These are phyloP conservation scores for Rhinogobius similis DNA, from an alignment of 2,113 vertebrate species.

Conservation along the genomic window DNA sequence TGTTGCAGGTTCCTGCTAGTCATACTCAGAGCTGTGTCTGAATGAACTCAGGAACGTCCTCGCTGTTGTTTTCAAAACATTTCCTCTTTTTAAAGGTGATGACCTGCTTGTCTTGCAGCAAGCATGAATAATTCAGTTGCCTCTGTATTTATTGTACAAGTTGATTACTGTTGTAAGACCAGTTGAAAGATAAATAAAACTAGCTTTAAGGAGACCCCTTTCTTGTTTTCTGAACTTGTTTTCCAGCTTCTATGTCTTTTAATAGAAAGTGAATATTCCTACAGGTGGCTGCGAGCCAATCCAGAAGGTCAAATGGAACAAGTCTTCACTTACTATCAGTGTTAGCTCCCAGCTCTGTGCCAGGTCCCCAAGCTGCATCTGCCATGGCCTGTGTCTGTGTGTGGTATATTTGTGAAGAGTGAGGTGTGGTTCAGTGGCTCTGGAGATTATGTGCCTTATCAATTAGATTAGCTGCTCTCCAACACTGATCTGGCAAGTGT, in stretches of 20 bases:
- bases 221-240: too few species aligned
- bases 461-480: slow-evolving; percentile 60
- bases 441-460: slow-evolving; percentile 52
- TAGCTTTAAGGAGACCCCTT: slow-evolving; percentile 16
- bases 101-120: slow-evolving; percentile 28
- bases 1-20: not conserved
- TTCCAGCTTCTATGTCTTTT: slow-evolving; percentile 49
- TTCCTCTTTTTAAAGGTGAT: not conserved
- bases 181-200: slow-evolving; percentile 3
- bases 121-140: slow-evolving; percentile 36
- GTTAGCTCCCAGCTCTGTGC: slow-evolving; percentile 56
- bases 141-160: not conserved
- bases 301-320: slow-evolving; percentile 71
- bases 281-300: slow-evolving; percentile 61
- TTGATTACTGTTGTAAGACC: not conserved
- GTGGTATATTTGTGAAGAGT: slow-evolving; percentile 1
- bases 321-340: slow-evolving; percentile 70
- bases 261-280: slow-evolving; percentile 71
- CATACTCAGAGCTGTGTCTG: not conserved
- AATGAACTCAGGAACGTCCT: not conserved
- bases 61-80: slow-evolving; percentile 13
- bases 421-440: slow-evolving; percentile 38
- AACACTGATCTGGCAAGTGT: slow-evolving; percentile 35
- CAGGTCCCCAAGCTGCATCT: slow-evolving; percentile 56
- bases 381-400: slow-evolving; percentile 26